Base-by-base conservation (phyloP, 1,140 invertebrate genomes). In the Acyrthosiphon pisum region DNA sequence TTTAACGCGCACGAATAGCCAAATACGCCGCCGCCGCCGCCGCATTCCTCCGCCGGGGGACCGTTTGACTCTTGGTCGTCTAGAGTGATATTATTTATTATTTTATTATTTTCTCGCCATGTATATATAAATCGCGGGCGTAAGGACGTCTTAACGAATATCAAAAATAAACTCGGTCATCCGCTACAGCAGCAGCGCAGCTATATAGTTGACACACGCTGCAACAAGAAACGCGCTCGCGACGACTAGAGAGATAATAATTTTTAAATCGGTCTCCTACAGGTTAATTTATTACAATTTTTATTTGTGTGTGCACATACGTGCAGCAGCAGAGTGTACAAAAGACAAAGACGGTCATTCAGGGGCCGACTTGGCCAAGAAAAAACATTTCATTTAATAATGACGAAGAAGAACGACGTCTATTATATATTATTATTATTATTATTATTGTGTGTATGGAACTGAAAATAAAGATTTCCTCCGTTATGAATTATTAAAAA, bases 341-440 rank as follows among this genome's bases (percentile, higher is more conserved):
- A 84, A 84, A 56, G n/a, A 93, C 91, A 93, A 93, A 84, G 91
- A 53, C 91, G 37, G 48, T 84, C 91, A 93, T 93, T 93, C 76
- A 93, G 76, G 41, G 37, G 30, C 23, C 44, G 56, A 22, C 90
- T 76, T 11, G 76, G 91, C 91, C 37, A 86, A 93, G 48, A 92
- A 91, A 91, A 91, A 92, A 92, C 60, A 86, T 35, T 35, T 84
- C 37, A 60, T 90, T 60, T 41, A 60, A 87, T 48, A 41, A 56
- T 23, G 53, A 90, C 53, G 56, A n/a, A 68, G 37, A 90, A 90
- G 53, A 44, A 44, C 23, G 89, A 22, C 41, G 37, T 90, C 53
- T 68, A 68, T 90, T 90, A 90, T 44, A 90, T 44, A 60, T 60
- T 93, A 91, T 90, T 60, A 91, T 76, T 37, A n/a, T 37, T 68